Evolutionary conservation across 30 jellyfish, hydroid and myxozoan genomes (phyloP).

Genomic region (Sanderia malayensis): DNA sequence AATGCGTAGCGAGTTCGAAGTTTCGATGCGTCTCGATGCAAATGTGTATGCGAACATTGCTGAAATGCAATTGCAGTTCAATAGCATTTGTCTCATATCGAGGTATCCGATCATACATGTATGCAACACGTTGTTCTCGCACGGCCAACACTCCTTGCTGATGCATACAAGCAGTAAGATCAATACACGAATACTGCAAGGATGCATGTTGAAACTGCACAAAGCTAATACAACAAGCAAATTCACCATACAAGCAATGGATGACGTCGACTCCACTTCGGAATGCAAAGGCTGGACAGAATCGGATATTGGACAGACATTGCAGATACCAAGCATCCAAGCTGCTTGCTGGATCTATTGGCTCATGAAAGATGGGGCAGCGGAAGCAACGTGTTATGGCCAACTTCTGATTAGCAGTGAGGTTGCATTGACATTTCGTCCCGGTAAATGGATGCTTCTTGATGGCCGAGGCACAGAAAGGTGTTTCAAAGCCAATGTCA

Average conservation of each 20-base stretch:
- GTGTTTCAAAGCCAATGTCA: slow-evolving; percentile 3
- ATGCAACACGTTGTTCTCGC: slow-evolving; percentile 2
- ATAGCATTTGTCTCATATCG: slow-evolving; percentile 22
- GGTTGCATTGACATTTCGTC: not conserved
- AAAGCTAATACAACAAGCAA: not conserved
- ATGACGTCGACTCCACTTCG: not conserved
- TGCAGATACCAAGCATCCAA: not conserved
- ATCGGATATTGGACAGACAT: slow-evolving; percentile 29
- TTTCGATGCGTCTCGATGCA: not conserved
- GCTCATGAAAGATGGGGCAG: slow-evolving; percentile 23
- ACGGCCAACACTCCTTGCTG: not conserved
- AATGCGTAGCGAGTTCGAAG: slow-evolving; percentile 4
- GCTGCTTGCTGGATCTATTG: slow-evolving; percentile 57
- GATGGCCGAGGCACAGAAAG: slow-evolving; percentile 45
- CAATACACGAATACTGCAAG: not conserved
- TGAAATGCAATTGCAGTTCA: not conserved
- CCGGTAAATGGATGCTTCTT: slow-evolving; percentile 8
- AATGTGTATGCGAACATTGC: not conserved
- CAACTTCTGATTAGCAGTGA: not conserved
- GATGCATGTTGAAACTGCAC: slow-evolving; percentile 12
- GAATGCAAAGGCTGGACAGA: slow-evolving; percentile 21
- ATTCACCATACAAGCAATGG: slow-evolving; percentile 9
- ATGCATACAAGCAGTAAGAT: not conserved
- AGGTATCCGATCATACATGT: slow-evolving; percentile 21
- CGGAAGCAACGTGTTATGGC: slow-evolving; percentile 28